phyloP scores from a whole-genome alignment of 2,888 invertebrate genomes.

The Exocentrus adspersus region DNA sequence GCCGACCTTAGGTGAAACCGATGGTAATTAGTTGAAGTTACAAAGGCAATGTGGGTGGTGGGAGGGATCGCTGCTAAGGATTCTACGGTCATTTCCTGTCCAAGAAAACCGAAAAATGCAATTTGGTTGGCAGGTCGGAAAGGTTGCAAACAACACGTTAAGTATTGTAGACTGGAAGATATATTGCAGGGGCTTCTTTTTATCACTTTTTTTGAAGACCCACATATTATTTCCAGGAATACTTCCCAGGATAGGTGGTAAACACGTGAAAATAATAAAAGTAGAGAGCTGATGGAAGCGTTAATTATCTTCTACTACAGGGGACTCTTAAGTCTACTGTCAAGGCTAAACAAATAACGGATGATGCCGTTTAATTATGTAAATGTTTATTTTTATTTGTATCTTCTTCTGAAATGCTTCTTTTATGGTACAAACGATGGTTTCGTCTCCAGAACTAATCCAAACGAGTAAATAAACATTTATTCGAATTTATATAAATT shows the following conservation, averaged over 20 bases:
- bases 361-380: conserved; percentile 11
- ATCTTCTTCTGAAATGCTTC: conserved; percentile 1
- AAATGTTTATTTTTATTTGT: conserved; percentile 12
- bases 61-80: conserved; percentile 42
- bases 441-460: background rate
- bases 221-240: conserved; percentile 27
- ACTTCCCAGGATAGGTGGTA: conserved; percentile 6
- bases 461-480: background rate
- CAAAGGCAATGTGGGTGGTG: conserved; percentile 45
- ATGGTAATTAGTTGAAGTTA: conserved; percentile 48
- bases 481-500: too few relatives aligned
- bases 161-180: conserved; percentile 41
- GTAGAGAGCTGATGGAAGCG: background rate
- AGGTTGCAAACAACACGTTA: conserved; percentile 50
- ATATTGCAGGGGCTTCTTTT: conserved; percentile 42
- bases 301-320: conserved; percentile 19
- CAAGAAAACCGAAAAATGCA: conserved; percentile 56
- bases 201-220: conserved; percentile 38
- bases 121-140: conserved; percentile 51
- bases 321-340: conserved; percentile 12
- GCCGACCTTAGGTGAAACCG: conserved; percentile 36
- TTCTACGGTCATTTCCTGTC: conserved; percentile 57
- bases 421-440: background rate
- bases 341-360: conserved; percentile 16
- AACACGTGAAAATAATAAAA: conserved; percentile 15